Evolutionary conservation across 2,113 vertebrate genomes (phyloP).

Genomic region (Chionodraco myersi): DNA sequence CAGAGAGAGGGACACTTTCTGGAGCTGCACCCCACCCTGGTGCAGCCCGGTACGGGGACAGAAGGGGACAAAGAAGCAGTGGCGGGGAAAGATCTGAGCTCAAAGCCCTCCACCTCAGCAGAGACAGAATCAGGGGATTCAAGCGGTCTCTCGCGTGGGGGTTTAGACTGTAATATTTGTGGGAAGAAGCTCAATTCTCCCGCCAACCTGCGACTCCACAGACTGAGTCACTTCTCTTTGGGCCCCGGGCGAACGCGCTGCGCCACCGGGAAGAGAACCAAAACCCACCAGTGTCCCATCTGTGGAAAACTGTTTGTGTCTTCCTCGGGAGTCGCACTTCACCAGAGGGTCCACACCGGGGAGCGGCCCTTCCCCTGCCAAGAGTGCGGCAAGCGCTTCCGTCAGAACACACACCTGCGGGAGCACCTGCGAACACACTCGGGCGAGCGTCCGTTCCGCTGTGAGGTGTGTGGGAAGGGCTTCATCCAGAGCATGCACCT

Average conservation of each 20-base stretch:
- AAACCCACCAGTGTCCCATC: conserved; percentile 85
- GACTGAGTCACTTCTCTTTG: conserved; percentile 70
- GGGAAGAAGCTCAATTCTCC: conserved; percentile 85
- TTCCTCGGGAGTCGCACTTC: conserved; percentile 89
- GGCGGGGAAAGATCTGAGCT: conserved; percentile 3
- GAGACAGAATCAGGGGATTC: conserved; percentile 33
- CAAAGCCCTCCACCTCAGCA: conserved; percentile 52
- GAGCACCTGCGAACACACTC: conserved; percentile 92
- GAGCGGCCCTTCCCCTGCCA: conserved; percentile 85
- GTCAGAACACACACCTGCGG: conserved; percentile 91
- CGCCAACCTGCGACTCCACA: conserved; percentile 84
- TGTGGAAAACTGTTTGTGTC: conserved; percentile 90
- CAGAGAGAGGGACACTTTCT: conserved; percentile 82
- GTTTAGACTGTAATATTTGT: conserved; percentile 81
- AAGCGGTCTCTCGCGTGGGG: conserved; percentile 1
- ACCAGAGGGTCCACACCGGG: conserved; percentile 88
- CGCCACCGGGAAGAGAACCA: conserved; percentile 66
- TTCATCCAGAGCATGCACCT: conserved; percentile 93
- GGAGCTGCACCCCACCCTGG: conserved; percentile 66
- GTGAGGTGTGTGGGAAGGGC: conserved; percentile 88
- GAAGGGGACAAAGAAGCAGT: conserved; percentile 4
- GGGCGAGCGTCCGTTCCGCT: conserved; percentile 88
- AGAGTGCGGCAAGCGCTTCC: conserved; percentile 91
- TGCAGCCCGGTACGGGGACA: conserved; percentile 1
- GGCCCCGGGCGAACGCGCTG: conserved; percentile 63